These are phyloP conservation scores for Tribolium castaneum DNA, from an alignment of 1,140 invertebrate genomes.

Conservation along the genomic window DNA sequence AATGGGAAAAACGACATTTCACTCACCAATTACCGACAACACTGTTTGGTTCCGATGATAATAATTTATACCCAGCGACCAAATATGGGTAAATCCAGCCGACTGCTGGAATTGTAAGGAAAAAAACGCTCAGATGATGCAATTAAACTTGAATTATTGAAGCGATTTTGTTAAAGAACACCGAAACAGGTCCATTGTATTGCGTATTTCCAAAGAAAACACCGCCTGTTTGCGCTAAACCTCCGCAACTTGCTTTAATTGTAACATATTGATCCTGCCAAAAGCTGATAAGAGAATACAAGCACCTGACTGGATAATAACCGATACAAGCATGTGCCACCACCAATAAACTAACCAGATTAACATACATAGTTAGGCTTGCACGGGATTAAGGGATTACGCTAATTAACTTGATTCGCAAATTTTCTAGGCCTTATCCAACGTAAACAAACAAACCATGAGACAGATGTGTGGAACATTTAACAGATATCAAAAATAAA, in stretches of 20 bases:
- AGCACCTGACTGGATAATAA: background rate
- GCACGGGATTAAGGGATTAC: background rate
- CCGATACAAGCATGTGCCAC: background rate
- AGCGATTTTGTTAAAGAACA: background rate
- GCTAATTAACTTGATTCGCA: background rate
- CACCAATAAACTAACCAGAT: background rate
- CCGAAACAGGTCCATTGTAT: background rate
- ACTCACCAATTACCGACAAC: conserved; percentile 10
- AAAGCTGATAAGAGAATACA: conserved; percentile 1
- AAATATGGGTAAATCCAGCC: conserved; percentile 4
- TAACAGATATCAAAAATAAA: too few species aligned
- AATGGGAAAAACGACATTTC: conserved; percentile 25
- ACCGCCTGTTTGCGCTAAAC: background rate
- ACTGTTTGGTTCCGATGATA: conserved; percentile 15
- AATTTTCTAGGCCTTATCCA: background rate
- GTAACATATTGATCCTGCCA: background rate
- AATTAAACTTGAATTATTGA: conserved; percentile 24
- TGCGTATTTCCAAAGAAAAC: background rate
- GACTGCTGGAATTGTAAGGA: background rate
- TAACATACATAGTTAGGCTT: background rate
- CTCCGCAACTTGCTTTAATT: background rate
- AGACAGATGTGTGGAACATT: too few species aligned
- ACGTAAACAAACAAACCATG: too few species aligned
- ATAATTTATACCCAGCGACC: conserved; percentile 13
- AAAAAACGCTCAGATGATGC: background rate